phyloP scores from a whole-genome alignment of 2,113 vertebrate species.

The Nycticryphes semicollaris region DNA sequence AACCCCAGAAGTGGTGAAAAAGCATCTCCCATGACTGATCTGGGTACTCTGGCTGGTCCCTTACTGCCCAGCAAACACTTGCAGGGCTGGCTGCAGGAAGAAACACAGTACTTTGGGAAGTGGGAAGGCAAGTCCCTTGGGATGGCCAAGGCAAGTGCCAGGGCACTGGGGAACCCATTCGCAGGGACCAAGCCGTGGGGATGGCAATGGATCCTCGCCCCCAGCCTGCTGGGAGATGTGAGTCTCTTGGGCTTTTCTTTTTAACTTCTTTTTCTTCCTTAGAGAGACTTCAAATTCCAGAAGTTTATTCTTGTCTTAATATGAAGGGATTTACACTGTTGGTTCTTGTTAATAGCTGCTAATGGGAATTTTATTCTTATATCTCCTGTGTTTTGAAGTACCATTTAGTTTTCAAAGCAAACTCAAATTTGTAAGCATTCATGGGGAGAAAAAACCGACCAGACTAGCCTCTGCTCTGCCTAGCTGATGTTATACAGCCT shows the following conservation, averaged over 20 bases:
- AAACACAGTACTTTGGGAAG: accelerated
- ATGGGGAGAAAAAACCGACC: neutral
- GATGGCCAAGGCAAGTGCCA: neutral
- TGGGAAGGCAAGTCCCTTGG: neutral
- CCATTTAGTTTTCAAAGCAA: neutral
- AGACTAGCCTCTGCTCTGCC: neutral
- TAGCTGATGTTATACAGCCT: neutral
- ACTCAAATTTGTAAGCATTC: neutral
- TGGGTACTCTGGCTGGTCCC: neutral
- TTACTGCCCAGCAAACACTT: neutral
- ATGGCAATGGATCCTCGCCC: accelerated
- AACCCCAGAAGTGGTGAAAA: neutral
- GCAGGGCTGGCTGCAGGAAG: neutral
- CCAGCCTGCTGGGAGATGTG: neutral
- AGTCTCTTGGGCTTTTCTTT: neutral
- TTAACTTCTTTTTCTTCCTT: neutral
- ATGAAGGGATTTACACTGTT: neutral
- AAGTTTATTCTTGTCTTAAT: neutral
- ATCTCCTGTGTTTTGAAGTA: conserved; percentile 1
- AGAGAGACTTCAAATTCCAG: neutral
- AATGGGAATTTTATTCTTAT: conserved; percentile 2
- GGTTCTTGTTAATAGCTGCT: neutral
- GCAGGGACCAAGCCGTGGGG: neutral
- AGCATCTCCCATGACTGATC: accelerated
- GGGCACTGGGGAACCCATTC: accelerated